Evolutionary conservation across 2,888 invertebrate species (phyloP), one percentile per base, ranked within the genome.

Genomic region (Drosophila falleni): DNA sequence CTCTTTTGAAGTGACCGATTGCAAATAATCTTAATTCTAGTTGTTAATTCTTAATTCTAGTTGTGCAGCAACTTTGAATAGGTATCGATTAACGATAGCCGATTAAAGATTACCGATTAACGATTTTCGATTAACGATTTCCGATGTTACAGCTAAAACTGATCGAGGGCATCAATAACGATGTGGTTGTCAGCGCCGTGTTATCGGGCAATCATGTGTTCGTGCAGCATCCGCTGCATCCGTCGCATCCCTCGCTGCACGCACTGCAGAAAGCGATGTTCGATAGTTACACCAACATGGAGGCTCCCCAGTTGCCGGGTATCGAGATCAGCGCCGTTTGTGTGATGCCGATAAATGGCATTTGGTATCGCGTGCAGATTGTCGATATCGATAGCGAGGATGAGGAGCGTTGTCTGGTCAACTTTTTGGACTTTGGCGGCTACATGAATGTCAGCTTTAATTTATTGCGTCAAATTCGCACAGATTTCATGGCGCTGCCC

Each of bases 371-470:
- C 80, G 97, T 97, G 13, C 96, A 97, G 93, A 95, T 98, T 56
- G 94, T 96, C 69, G 95, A 95, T 85, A 95, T 95, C 44, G 91
- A 92, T 74, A 23, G 65, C 39, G 91, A 90, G n/a, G 86, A 90
- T 35, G 80, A 82, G 60, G 83, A 90, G 66, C 89, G 90, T 33
- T 96, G 97, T 82, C 94, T 97, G 77, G 96, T 98, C 63, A 96
- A 96, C 93, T 96, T 97, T 92, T 95, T 99, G 55, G 99, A 99
- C 93, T 98, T 97, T 89, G 99, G 99, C 53, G 99, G 99, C 55
- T 99, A 97, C 93, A 95, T 96, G 89, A 95, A 95, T 67, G 94
- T 98, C 61, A 95, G 95, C 84, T 96, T 96, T 81, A 94, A 95
- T 62, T 94, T 95, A 79, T 95, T 99, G 90, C 95, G 97, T 91